Base-by-base conservation (phyloP, 2,113 vertebrate genomes). In the Actenoides hombroni region DNA sequence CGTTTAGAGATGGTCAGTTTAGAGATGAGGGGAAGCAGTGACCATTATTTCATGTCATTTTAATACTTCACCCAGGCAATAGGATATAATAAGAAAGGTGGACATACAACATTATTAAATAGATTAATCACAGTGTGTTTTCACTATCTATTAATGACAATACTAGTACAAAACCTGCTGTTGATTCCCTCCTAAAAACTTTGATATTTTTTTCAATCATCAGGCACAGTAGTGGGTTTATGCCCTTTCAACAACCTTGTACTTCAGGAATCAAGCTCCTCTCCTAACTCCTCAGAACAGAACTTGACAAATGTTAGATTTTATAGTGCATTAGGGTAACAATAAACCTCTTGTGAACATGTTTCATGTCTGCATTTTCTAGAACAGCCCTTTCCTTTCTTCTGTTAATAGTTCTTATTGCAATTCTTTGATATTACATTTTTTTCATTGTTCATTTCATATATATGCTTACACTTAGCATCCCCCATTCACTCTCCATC, bases 61-160 rank as follows among this genome's bases (percentile, higher is more conserved):
- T 54, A 77, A 25, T 12, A 51, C 24, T 33, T 71, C 1, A 0
- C 3, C 26, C 3, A 2, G 13, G 26, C 6, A 21, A 88, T 5
- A 69, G 6, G 5, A 63, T 54, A 28, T n/a, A 86, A 65, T 48
- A 73, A 60, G 44, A 49, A 83, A 75, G 68, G 59, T 16, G 17
- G 14, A 5, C 16, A 48, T 44, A 35, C 10, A 26, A n/a, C 28
- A 60, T 10, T 20, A 51, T 3, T 39, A 71, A 78, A 78, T 40
- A 13, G 51, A 83, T 31, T n/a, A 35, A 78, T 88, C 16, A 19
- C 12, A 25, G 11, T 28, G 71, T 56, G 20, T 65, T 64, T 81
- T 86, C 33, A 26, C 5, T 53, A 28, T 61, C 57, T 85, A 26
- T 48, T 86, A 44, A 33, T 61, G 4, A 7, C 6, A 16, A 5